Evolutionary conservation across 2,113 vertebrate genomes (phyloP), one percentile per base, ranked within the genome.

Genomic region (Caloenas nicobarica): DNA sequence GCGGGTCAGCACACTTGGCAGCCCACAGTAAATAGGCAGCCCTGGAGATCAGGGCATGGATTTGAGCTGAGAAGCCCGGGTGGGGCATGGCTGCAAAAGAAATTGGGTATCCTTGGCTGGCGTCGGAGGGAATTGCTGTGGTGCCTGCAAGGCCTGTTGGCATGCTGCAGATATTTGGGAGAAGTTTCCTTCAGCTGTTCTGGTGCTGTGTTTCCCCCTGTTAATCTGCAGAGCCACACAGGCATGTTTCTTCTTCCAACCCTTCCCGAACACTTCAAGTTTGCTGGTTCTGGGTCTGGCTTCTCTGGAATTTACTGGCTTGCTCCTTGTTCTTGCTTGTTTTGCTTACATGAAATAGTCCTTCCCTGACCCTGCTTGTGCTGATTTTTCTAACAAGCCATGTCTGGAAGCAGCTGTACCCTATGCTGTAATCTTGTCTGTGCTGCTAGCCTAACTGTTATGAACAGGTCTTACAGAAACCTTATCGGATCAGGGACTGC

Each of bases 331-430:
- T 83, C 74, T 57, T 57, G 38, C 34, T 89, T 83, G 58, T 82
- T 88, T 88, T 78, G 40, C 68, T 62, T 40, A 60, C 4, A 10
- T 54, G 71, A 57, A 83, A 21, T 54, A 83, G 82, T 76, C 83
- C 72, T 95, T 69, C 46, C 81, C 86, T 93, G 76, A 95, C 86
- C 90, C 92, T 77, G 60, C 62, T 80, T 57, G 71, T 76, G 34
- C 71, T 57, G 54, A 58, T 92, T 73, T 73, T 92, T 95, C 54
- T 88, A 70, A 54, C 25, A 38, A 53, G 57, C 66, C 40, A 2
- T 72, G 92, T 96, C 94, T 96, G 92, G 95, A 90, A 86, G 79
- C 80, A 65, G 86, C 58, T 92, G 92, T 96, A 86, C 92, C 73
- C 72, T 58, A 5, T 53, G 74, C 72, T 77, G 62, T 38, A 90